phyloP scores from a whole-genome alignment of 2,797 vertebrate species.

The Galago senegalensis region DNA sequence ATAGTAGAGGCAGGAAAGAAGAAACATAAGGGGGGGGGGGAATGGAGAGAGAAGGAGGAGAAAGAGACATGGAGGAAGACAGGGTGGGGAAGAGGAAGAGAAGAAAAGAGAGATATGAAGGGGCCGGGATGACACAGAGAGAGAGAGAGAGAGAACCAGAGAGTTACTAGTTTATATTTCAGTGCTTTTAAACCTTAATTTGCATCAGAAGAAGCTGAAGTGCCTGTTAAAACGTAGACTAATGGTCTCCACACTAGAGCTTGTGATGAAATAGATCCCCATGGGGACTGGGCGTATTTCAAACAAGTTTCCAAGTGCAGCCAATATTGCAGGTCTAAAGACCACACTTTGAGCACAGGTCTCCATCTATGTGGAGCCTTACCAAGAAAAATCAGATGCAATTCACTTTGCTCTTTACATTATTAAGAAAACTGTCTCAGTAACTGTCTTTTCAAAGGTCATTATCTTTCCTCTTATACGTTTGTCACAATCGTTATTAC shows the following conservation, averaged over 20 bases:
- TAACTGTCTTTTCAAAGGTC: neutral
- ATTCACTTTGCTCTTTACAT: neutral
- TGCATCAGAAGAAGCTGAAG: neutral
- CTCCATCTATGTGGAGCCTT: neutral
- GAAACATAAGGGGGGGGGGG: neutral
- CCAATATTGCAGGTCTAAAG: neutral
- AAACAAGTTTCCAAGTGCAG: neutral
- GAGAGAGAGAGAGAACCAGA: neutral
- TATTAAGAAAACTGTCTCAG: neutral
- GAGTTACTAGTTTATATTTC: neutral
- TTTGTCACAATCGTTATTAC: neutral
- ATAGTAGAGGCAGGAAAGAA: neutral
- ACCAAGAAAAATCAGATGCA: neutral
- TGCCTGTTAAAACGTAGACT: neutral
- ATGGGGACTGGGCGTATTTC: neutral
- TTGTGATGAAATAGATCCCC: neutral
- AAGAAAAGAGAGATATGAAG: neutral
- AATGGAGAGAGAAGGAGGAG: neutral
- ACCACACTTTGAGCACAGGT: neutral
- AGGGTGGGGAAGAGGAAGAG: neutral
- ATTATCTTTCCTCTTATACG: neutral
- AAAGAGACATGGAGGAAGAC: neutral
- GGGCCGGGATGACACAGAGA: neutral
- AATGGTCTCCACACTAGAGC: neutral
- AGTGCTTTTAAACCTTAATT: neutral